These are phyloP conservation scores for rat (Rattus norvegicus) DNA, from an alignment of 2,113 vertebrate species.

Conservation along the genomic window DNA sequence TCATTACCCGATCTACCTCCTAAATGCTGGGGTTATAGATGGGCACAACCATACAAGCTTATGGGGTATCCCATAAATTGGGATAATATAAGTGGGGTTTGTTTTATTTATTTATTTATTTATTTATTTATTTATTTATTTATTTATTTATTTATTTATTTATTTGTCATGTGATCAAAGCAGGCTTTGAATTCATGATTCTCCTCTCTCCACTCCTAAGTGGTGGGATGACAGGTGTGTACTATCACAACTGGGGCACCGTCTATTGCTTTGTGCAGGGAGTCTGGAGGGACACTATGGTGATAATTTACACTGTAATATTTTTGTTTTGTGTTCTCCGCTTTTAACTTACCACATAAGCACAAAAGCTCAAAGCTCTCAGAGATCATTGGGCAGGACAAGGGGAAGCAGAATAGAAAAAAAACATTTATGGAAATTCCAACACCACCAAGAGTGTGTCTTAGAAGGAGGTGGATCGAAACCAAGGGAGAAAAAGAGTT, in stretches of 20 bases:
- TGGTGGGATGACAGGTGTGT: neutral
- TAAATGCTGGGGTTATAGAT: neutral
- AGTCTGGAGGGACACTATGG: too few species aligned
- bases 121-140: neutral
- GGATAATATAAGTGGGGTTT: too few species aligned
- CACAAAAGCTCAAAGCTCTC: neutral
- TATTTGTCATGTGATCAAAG: neutral
- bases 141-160: too few species aligned
- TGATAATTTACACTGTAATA: neutral
- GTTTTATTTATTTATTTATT: neutral
- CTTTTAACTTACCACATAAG: neutral
- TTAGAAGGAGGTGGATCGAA: neutral
- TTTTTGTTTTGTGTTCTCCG: neutral
- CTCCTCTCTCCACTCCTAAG: neutral
- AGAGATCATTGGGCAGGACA: neutral
- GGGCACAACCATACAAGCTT: neutral
- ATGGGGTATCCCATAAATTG: too few species aligned
- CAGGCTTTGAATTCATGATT: neutral
- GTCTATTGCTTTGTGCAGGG: neutral
- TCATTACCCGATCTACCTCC: neutral
- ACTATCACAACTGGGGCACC: fast-evolving
- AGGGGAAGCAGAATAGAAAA: neutral
- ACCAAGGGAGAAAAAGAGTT: neutral
- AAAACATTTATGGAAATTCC: neutral
- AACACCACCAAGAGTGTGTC: neutral